A percentile compares a stretch with the other conserved stretches of the same genome.
These are phyloP conservation scores for Synaphobranchus kaupii DNA, from an alignment of 2,797 vertebrate species.

Conservation along the genomic window DNA sequence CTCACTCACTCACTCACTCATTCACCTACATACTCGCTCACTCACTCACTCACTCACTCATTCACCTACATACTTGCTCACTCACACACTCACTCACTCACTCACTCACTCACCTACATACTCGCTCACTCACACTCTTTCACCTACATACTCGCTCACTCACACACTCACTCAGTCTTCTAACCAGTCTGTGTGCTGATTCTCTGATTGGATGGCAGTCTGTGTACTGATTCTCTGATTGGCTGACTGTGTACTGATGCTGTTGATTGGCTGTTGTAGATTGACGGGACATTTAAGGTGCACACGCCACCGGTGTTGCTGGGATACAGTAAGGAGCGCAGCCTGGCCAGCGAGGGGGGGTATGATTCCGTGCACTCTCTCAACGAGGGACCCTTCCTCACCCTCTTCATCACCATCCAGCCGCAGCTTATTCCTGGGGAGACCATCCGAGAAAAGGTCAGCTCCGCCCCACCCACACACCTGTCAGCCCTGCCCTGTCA, in stretches of 20 bases:
- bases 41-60: too few species aligned
- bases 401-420: constrained; percentile 91
- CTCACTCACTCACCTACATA: too few species aligned
- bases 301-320: constrained; percentile 88
- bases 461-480: background rate
- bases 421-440: constrained; percentile 93
- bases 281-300: constrained; percentile 94
- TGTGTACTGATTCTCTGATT: too few species aligned
- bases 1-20: background rate
- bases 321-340: constrained; percentile 91
- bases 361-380: constrained; percentile 76
- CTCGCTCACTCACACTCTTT: background rate
- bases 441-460: constrained; percentile 86
- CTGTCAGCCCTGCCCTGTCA: constrained; percentile 57
- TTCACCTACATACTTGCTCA: background rate
- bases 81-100: background rate
- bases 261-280: constrained; percentile 63
- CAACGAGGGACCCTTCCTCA: constrained; percentile 86
- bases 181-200: background rate
- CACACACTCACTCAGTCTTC: background rate
- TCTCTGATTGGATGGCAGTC: background rate
- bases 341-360: constrained; percentile 66
- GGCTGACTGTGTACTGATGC: background rate
- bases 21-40: too few species aligned
- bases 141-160: background rate